phyloP scores from a whole-genome alignment of 1,140 invertebrate genomes.

The Lithobius niger region DNA sequence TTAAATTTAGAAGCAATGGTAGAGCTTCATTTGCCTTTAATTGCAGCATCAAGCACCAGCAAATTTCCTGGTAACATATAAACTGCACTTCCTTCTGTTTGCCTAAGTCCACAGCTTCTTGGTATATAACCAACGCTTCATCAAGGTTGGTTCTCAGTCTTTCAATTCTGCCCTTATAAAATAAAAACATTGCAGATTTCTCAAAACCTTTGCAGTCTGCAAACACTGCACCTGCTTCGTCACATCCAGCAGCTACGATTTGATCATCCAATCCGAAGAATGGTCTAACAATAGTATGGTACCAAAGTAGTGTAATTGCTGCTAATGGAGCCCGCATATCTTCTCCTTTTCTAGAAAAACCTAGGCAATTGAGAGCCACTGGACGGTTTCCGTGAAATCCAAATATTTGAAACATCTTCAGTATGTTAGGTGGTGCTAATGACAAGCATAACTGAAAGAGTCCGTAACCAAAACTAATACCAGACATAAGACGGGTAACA shows the following conservation, averaged over 20 bases:
- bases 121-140: constrained; percentile 42
- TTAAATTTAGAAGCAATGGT: too few relatives aligned
- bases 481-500: too few relatives aligned
- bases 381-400: constrained; percentile 54
- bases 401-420: constrained; percentile 50
- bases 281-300: constrained; percentile 55
- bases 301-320: constrained; percentile 54
- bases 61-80: constrained; percentile 53
- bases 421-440: constrained; percentile 48
- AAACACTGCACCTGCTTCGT: constrained; percentile 43
- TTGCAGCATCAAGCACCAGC: constrained; percentile 53
- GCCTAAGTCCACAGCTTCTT: constrained; percentile 43
- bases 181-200: constrained; percentile 52
- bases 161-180: constrained; percentile 50
- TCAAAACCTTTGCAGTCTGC: constrained; percentile 46
- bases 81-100: constrained; percentile 50
- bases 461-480: constrained; percentile 60
- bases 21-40: constrained; percentile 44
- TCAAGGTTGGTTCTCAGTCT: constrained; percentile 38
- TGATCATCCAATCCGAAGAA: constrained; percentile 53
- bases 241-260: constrained; percentile 41
- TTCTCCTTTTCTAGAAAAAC: constrained; percentile 46
- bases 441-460: constrained; percentile 55
- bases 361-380: constrained; percentile 44
- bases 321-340: constrained; percentile 60